phyloP scores from a whole-genome alignment of 2,797 vertebrate species.

The Cossypha caffra region DNA sequence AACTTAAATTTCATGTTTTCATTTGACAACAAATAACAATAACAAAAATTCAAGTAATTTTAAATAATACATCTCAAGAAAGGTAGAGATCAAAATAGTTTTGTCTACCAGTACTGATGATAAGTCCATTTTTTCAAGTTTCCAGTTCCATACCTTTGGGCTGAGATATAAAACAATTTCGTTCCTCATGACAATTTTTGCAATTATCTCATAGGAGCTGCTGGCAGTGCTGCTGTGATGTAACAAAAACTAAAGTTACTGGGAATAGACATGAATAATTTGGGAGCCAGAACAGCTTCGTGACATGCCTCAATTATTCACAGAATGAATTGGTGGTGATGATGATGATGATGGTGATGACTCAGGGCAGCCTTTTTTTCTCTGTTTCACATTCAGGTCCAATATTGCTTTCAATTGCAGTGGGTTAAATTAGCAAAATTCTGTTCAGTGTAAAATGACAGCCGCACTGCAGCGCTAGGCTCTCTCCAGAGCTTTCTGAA shows the following conservation, averaged over 20 bases:
- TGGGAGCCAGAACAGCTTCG: background rate
- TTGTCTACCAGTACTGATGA: background rate
- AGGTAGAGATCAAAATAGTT: background rate
- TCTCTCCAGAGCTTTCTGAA: constrained; percentile 3
- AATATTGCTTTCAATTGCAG: background rate
- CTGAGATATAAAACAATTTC: background rate
- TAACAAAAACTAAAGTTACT: background rate
- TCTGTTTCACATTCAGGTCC: background rate
- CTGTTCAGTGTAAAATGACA: background rate
- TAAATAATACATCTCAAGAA: background rate
- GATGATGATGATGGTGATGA: background rate
- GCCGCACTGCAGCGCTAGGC: background rate
- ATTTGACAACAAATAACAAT: background rate
- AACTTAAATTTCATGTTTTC: background rate
- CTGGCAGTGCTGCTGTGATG: background rate
- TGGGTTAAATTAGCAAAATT: background rate
- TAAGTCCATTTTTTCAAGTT: background rate
- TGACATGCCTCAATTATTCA: background rate
- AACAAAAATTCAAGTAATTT: background rate
- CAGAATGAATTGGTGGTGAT: background rate
- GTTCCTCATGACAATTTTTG: background rate
- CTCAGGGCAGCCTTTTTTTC: background rate
- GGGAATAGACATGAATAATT: background rate
- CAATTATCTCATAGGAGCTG: background rate
- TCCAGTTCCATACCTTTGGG: background rate